Evolutionary conservation across 1,140 invertebrate genomes (phyloP).

Genomic region (Eurytemora carolleeae): DNA sequence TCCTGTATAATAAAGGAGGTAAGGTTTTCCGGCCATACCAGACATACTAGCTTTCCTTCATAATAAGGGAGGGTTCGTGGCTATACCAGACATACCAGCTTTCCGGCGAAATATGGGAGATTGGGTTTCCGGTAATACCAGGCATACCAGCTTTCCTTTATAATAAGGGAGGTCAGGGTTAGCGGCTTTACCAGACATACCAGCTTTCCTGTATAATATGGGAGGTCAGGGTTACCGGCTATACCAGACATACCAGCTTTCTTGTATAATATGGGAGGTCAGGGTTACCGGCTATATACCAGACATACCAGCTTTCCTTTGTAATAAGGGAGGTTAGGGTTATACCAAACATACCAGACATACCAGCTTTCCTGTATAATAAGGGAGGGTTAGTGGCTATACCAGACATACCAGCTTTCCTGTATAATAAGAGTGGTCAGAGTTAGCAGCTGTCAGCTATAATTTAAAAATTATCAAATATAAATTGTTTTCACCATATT

Average conservation of each 20-base stretch:
- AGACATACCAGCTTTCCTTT: background rate
- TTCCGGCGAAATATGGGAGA: background rate
- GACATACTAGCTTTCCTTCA: background rate
- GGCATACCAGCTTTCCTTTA: background rate
- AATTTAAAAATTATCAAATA: too few species aligned
- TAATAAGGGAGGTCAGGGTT: background rate
- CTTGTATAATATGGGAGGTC: background rate
- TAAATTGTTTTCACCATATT: too few species aligned
- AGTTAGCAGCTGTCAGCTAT: background rate
- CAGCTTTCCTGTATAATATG: background rate
- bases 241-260: background rate
- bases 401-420: background rate
- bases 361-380: background rate
- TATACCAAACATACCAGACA: too few species aligned
- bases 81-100: background rate
- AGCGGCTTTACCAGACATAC: background rate
- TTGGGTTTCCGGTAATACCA: background rate
- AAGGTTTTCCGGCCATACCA: background rate
- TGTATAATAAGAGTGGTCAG: background rate
- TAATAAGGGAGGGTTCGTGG: background rate
- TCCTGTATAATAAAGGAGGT: background rate
- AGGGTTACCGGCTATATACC: background rate
- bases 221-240: background rate
- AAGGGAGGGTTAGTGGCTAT: too few species aligned
- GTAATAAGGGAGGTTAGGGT: background rate